phyloP scores from a whole-genome alignment of 2,113 vertebrate species.

The Pterocles orientalis region DNA sequence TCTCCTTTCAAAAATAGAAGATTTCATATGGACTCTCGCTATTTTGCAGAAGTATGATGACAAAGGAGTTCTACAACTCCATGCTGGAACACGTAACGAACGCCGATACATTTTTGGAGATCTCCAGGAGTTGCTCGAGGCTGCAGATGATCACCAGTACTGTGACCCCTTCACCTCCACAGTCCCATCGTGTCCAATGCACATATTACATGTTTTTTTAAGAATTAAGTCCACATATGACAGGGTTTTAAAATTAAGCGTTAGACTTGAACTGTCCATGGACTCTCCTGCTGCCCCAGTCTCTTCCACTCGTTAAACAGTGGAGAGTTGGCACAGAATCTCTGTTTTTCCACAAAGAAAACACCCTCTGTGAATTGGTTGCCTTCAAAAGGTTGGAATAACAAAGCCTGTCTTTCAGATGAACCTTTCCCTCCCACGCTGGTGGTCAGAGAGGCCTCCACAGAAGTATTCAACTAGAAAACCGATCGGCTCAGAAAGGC shows the following conservation, averaged over 20 bases:
- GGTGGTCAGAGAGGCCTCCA: background rate
- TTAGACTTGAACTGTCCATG: background rate
- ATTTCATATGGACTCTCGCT: background rate
- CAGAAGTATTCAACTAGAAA: too few relatives aligned
- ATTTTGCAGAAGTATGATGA: background rate
- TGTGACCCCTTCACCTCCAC: background rate
- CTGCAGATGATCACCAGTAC: background rate
- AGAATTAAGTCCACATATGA: background rate
- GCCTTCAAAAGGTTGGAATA: background rate
- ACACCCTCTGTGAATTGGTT: background rate
- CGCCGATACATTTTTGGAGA: rapidly evolving
- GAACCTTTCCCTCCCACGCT: background rate
- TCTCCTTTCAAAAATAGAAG: background rate
- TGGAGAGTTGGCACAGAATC: background rate
- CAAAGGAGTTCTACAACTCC: background rate
- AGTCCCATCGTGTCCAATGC: background rate
- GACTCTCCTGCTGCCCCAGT: background rate
- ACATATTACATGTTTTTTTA: rapidly evolving
- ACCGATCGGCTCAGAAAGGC: background rate
- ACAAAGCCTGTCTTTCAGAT: background rate
- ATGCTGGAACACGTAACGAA: background rate
- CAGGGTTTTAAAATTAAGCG: background rate
- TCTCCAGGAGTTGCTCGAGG: background rate
- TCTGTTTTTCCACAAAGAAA: background rate
- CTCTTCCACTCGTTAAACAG: background rate